These are phyloP conservation scores for Hafferia zeledoni DNA, from an alignment of 2,797 vertebrate genomes.

Conservation along the genomic window DNA sequence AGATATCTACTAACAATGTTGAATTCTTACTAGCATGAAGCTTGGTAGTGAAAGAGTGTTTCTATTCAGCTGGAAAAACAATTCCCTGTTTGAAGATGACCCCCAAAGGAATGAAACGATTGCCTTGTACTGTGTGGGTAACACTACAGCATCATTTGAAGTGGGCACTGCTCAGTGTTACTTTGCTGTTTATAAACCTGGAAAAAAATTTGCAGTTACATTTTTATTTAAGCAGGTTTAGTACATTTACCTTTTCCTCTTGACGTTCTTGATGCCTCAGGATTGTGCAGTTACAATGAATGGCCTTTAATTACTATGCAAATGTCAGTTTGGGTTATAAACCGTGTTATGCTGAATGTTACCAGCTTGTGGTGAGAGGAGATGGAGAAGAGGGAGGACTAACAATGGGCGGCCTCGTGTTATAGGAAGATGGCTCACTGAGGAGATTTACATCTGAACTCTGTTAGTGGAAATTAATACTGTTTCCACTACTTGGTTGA, in stretches of 20 bases:
- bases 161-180: background rate
- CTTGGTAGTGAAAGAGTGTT: background rate
- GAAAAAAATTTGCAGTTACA: background rate
- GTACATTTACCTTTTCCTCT: background rate
- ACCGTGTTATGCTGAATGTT: background rate
- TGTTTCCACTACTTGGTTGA: background rate
- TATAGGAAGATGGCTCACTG: background rate
- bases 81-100: slow-evolving; percentile 18
- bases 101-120: background rate
- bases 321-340: background rate
- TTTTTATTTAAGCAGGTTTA: background rate
- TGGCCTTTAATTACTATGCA: background rate
- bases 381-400: background rate
- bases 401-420: accelerated
- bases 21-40: background rate
- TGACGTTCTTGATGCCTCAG: background rate
- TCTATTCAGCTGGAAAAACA: background rate
- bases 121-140: background rate
- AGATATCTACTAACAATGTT: background rate
- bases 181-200: background rate
- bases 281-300: background rate
- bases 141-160: slow-evolving; percentile 15
- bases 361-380: background rate
- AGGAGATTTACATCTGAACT: background rate
- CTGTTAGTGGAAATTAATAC: background rate